Conservation (phyloP, 2,888 invertebrate genomes). For the Melinaea marsaeus region DNA sequence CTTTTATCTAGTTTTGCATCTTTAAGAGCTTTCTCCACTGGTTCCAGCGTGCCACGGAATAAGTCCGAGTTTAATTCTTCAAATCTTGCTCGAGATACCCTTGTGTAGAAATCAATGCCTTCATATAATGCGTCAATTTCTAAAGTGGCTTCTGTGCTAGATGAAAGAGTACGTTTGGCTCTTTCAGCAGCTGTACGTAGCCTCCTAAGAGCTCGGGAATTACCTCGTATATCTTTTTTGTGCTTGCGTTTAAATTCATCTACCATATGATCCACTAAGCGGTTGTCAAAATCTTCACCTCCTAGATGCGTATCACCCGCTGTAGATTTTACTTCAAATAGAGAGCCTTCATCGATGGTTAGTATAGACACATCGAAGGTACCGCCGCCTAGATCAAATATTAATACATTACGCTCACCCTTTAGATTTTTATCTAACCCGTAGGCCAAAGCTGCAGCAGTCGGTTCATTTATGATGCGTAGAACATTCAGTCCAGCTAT, state of each 20-base stretch:
- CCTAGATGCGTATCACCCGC: constrained; percentile 91
- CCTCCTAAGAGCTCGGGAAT: constrained; percentile 82
- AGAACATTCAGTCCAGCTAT: constrained; percentile 88
- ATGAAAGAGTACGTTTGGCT: constrained; percentile 86
- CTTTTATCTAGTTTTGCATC: constrained; percentile 89
- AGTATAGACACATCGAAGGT: constrained; percentile 91
- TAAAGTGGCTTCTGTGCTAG: constrained; percentile 85
- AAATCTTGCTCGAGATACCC: constrained; percentile 84
- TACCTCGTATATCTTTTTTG: constrained; percentile 81
- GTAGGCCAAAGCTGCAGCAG: constrained; percentile 85
- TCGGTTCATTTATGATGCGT: constrained; percentile 90
- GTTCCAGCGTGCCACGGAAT: constrained; percentile 84
- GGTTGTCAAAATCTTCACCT: constrained; percentile 83
- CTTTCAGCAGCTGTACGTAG: constrained; percentile 86
- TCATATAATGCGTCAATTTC: constrained; percentile 87
- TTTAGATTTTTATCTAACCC: constrained; percentile 83
- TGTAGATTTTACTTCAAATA: constrained; percentile 88
- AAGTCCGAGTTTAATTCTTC: constrained; percentile 85
- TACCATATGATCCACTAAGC: constrained; percentile 81
- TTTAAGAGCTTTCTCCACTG: constrained; percentile 86
- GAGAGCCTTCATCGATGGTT: constrained; percentile 86
- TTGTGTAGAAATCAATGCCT: constrained; percentile 83
- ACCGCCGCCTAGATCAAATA: constrained; percentile 81
- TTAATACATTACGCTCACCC: constrained; percentile 80
- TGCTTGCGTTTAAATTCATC: constrained; percentile 85